Evolutionary conservation across 1,140 invertebrate genomes (phyloP).

Genomic region (Pogonomyrmex barbatus): DNA sequence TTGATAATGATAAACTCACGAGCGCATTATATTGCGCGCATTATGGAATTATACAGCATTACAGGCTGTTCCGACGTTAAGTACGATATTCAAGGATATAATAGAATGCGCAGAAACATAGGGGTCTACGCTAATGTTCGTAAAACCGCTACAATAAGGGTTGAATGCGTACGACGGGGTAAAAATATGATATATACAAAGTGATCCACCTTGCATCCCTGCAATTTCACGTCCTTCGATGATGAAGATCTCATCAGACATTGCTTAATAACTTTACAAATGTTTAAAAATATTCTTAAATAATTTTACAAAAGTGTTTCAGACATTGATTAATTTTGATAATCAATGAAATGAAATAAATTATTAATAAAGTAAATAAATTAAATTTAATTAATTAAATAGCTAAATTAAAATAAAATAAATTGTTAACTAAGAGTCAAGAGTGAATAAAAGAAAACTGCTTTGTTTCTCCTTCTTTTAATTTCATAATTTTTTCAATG

Average conservation of each 20-base stretch:
- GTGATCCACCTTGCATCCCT: conserved; percentile 16
- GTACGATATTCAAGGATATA: conserved; percentile 69
- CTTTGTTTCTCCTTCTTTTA: background rate
- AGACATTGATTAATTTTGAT: background rate
- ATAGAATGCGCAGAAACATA: conserved; percentile 59
- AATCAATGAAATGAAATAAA: background rate
- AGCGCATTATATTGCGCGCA: conserved; percentile 56
- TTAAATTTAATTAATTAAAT: too few relatives aligned
- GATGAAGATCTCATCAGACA: conserved; percentile 34
- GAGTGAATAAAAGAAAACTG: background rate
- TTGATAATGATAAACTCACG: conserved; percentile 66
- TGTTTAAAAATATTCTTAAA: conserved; percentile 2
- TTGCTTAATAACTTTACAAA: conserved; percentile 47
- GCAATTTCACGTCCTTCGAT: conserved; percentile 42
- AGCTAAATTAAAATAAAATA: background rate
- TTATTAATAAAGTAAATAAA: background rate
- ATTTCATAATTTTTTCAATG: background rate
- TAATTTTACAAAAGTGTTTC: background rate
- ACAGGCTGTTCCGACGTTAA: conserved; percentile 63
- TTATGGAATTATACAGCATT: conserved; percentile 71
- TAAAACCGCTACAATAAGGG: conserved; percentile 62
- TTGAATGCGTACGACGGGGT: background rate
- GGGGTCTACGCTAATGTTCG: conserved; percentile 35
- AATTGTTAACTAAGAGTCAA: background rate
- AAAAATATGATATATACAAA: conserved; percentile 47